These are phyloP conservation scores for Hydraecia micacea DNA, from an alignment of 2,888 invertebrate species.

Conservation along the genomic window DNA sequence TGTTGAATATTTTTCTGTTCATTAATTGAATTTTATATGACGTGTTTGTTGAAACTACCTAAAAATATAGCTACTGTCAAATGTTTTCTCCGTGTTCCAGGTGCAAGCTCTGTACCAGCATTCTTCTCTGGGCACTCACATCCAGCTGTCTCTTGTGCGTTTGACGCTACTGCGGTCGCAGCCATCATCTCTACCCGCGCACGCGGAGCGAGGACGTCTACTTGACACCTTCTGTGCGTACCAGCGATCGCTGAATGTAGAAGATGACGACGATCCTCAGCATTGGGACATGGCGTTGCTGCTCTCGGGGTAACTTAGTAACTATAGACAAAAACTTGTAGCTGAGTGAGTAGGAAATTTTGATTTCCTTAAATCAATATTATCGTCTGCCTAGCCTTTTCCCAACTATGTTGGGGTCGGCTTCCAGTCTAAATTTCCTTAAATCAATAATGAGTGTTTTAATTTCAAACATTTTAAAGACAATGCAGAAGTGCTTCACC, in stretches of 20 bases:
- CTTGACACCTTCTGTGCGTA: slow-evolving; percentile 94
- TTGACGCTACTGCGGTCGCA: slow-evolving; percentile 93
- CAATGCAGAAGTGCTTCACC: slow-evolving; percentile 5
- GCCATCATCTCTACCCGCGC: slow-evolving; percentile 91
- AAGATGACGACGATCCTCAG: slow-evolving; percentile 92
- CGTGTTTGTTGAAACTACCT: not conserved
- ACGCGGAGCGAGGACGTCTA: slow-evolving; percentile 92
- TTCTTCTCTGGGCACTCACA: slow-evolving; percentile 91
- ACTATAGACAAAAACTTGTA: slow-evolving; percentile 54
- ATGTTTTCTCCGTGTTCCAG: slow-evolving; percentile 77
- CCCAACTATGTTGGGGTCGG: too few relatives aligned
- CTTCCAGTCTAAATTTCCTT: too few relatives aligned
- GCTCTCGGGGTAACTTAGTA: slow-evolving; percentile 91
- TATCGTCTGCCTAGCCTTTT: too few relatives aligned
- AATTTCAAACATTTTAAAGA: slow-evolving; percentile 6
- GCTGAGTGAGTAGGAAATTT: slow-evolving; percentile 9
- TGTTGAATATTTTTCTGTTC: not conserved
- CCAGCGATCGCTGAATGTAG: slow-evolving; percentile 91
- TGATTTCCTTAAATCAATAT: not conserved
- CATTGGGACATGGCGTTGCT: slow-evolving; percentile 96
- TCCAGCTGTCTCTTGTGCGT: slow-evolving; percentile 93
- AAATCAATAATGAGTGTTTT: slow-evolving; percentile 6
- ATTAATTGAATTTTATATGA: not conserved
- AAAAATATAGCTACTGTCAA: slow-evolving; percentile 40
- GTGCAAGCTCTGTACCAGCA: slow-evolving; percentile 95